Percentiles rank a stretch among this genome's conserved stretches.
Conservation (phyloP, 2,888 invertebrate species). For the Melikaiella ostensackeni region DNA sequence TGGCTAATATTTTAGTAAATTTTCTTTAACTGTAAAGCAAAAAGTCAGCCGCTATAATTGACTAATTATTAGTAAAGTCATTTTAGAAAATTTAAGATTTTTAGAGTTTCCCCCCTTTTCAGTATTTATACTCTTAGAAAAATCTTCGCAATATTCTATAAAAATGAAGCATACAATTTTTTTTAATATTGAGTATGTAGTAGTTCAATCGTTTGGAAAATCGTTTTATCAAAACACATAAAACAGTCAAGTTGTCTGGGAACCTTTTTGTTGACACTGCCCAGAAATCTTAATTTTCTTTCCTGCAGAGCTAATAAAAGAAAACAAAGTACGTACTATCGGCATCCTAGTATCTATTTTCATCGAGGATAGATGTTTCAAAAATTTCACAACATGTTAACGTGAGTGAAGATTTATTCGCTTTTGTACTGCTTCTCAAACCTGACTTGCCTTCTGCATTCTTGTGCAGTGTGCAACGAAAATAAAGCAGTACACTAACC, state of each 20-base stretch:
- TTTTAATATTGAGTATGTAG: not conserved
- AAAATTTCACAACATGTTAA: conserved; percentile 19
- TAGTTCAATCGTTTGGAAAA: not conserved
- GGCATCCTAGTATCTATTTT: conserved; percentile 15
- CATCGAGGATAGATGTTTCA: not conserved
- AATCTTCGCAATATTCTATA: too few species aligned
- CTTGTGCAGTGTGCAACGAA: conserved; percentile 28
- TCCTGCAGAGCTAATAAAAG: conserved; percentile 12
- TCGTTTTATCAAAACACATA: not conserved
- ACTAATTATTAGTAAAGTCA: too few species aligned
- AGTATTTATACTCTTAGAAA: too few species aligned
- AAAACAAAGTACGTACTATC: not conserved
- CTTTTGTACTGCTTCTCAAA: conserved; percentile 6
- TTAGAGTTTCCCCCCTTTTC: too few species aligned
- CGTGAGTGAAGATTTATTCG: conserved; percentile 25
- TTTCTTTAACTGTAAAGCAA: too few species aligned
- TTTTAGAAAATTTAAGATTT: too few species aligned
- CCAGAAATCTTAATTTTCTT: not conserved
- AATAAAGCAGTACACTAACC: conserved; percentile 33
- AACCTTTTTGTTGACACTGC: not conserved
- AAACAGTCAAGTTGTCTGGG: not conserved
- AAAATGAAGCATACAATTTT: not conserved
- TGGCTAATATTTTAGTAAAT: too few species aligned
- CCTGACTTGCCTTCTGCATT: conserved; percentile 28
- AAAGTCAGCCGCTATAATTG: too few species aligned